Base-by-base conservation (phyloP, 2,797 vertebrate genomes). In the Helostoma temminkii region DNA sequence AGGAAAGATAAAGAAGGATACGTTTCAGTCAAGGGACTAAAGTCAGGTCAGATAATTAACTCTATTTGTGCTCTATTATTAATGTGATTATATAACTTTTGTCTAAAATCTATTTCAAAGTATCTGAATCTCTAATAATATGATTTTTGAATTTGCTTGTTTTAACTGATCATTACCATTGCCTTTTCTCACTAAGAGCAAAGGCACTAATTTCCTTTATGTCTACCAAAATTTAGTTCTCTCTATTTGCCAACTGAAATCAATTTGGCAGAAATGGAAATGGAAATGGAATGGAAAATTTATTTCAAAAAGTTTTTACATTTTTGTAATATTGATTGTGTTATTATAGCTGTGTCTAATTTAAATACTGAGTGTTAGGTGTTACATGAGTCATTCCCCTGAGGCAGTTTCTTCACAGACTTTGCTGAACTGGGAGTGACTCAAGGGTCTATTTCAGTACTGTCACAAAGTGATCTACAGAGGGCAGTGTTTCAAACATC, bases 401-500 rank as follows among this genome's bases (percentile, higher is more conserved):
- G 1, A 34, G 52, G 19, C 3, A 18, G 4, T 46, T 24, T 64
- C 39, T 57, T 3, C 14, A 57, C 8, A 28, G 24, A 45, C 30
- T 52, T 22, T 61, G 12, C 1, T 56, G 21, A 34, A 8, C 34
- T 61, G 37, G 3, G 22, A 66, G 9, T 32, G 42, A 32, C 45
- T 54, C 32, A 26, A 0, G 19, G 24, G 4, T 19, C 9, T 19
- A 32, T 24, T 39, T 47, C n/a, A 43, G 45, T 25, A 50, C 37
- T 74, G 64, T 1, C 56, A 56, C 25, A 21, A 3, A 43, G 26
- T 60, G 60, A 57, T 79, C 90, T 71, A 81, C 60, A 85, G 92
- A 88, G 90, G 90, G 87, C 90, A 84, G 80, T 87, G 83, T 89
- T 89, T 90, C 74, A 72, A 80, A 32, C 70, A 52, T 61, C 28